Evolutionary conservation across 2,113 vertebrate species (phyloP), one percentile per base, ranked within the genome.

Genomic region (Aptenodytes forsteri): DNA sequence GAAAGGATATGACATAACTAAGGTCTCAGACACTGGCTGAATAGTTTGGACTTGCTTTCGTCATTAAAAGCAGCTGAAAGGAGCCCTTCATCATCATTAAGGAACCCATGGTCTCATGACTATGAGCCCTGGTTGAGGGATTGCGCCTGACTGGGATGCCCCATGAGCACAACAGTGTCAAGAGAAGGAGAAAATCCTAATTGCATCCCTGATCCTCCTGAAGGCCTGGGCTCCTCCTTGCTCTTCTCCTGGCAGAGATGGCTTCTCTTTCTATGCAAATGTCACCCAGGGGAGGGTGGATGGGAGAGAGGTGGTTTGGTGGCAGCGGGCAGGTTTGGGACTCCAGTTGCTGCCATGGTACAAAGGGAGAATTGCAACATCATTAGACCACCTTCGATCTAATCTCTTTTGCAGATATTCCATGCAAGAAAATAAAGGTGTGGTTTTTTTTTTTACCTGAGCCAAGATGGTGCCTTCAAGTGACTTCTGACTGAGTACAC

Each of bases 11-110:
- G 29, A 54, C 4, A 2, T 61, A 69, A 66, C 25, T 81, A 55
- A 71, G 22, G 34, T 3, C 59, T 97, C 14, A 12, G 32, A 65
- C 64, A 83, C 46, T 89, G 87, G 46, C 54, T 96, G 94, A 93
- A 84, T 50, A 92, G 71, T 92, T 97, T 96, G 91, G 18, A 66
- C 23, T 84, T 96, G 59, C 73, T 92, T 87, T 96, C 61, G 5
- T 67, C 13, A 22, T 32, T 81, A 55, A 73, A 96, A 95, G 10
- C 32, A 91, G 32, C 16, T 75, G 38, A 94, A 95, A 91, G 13
- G 22, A 86, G 15, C 22, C 66, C 42, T 81, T 84, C n/a, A 32
- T 62, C 46, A 49, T 65, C 34, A 30, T 81, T 80, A 81, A 50
- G 25, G 6, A 38, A 21, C 10, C 27, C n/a, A 23, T 21, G 10